Conservation (phyloP, 2,888 invertebrate species). For the Ectemnius cavifrons region DNA sequence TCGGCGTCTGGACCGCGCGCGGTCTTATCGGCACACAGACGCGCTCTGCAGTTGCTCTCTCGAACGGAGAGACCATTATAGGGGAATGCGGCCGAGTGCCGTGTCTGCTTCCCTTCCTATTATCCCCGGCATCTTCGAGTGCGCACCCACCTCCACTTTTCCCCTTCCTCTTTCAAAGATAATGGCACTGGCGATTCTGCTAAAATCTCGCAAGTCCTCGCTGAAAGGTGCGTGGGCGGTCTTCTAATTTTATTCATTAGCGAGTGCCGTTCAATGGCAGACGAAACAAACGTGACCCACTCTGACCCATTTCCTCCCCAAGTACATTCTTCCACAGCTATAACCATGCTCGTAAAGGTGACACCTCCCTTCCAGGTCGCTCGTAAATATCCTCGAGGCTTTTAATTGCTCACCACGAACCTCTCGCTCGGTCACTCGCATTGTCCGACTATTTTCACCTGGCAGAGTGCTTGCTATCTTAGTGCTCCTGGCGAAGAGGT, state of each 20-base stretch:
- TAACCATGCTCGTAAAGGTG: neutral
- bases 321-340: neutral
- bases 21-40: conserved; percentile 10
- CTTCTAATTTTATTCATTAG: too few species aligned
- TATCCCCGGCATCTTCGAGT: too few species aligned
- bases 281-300: conserved; percentile 1
- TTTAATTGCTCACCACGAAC: neutral
- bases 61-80: conserved; percentile 1
- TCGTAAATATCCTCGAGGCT: neutral
- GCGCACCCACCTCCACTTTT: too few species aligned
- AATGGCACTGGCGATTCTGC: too few species aligned
- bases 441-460: neutral
- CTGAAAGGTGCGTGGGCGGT: too few species aligned
- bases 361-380: neutral
- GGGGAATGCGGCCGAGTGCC: neutral
- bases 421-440: neutral
- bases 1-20: conserved; percentile 9
- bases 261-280: neutral
- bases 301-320: neutral
- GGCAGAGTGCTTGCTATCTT: neutral
- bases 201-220: too few species aligned
- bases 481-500: neutral
- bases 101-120: too few species aligned
- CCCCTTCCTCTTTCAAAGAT: too few species aligned
- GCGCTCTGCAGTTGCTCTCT: too few species aligned